Evolutionary conservation across 2,888 invertebrate species (phyloP).

Genomic region (Amphiduros pacificus): DNA sequence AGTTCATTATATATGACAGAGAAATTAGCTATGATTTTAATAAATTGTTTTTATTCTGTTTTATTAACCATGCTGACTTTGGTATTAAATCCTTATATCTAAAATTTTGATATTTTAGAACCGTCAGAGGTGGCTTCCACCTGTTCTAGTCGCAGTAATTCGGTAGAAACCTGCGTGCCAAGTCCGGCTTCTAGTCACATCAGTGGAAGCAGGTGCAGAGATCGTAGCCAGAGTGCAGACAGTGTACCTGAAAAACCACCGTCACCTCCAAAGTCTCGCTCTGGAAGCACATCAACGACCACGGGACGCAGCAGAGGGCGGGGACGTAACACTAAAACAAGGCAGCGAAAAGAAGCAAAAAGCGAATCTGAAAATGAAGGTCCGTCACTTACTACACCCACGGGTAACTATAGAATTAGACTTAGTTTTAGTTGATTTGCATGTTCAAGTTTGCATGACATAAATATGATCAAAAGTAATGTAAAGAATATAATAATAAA

Average conservation of each 20-base stretch:
- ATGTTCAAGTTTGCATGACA: too few species aligned
- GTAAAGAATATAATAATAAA: not conserved
- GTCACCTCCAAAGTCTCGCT: conserved; percentile 7
- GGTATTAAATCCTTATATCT: too few species aligned
- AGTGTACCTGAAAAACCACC: not conserved
- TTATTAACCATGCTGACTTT: too few species aligned
- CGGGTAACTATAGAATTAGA: too few species aligned
- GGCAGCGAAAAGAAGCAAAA: not conserved
- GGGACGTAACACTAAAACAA: conserved; percentile 1
- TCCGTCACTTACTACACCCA: too few species aligned
- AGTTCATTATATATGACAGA: not conserved
- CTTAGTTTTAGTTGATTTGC: too few species aligned
- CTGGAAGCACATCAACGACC: conserved; percentile 3
- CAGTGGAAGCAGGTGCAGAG: not conserved
- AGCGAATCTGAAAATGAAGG: too few species aligned
- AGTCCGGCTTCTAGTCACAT: conserved; percentile 2
- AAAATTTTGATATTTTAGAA: not conserved
- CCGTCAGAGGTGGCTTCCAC: conserved; percentile 17
- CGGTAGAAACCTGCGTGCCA: conserved; percentile 1
- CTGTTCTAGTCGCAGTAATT: conserved; percentile 14
- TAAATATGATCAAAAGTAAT: too few species aligned
- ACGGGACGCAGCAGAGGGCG: conserved; percentile 18
- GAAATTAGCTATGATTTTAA: not conserved
- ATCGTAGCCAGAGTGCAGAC: not conserved
- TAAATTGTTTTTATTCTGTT: not conserved